These are phyloP conservation scores for Pristionchus fissidentatus DNA, from an alignment of 2,888 invertebrate genomes.

Conservation along the genomic window DNA sequence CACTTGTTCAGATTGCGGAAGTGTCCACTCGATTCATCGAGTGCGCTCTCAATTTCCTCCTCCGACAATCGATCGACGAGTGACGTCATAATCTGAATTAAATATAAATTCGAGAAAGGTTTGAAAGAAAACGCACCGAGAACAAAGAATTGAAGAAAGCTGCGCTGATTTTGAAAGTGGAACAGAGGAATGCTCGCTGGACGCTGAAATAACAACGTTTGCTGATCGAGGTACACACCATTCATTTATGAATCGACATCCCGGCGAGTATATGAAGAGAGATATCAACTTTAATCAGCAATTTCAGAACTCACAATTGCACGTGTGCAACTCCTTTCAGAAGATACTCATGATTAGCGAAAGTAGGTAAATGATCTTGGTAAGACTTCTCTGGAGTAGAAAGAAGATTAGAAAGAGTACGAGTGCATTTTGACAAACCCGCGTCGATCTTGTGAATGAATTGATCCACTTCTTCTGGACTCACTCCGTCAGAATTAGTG, in stretches of 20 bases:
- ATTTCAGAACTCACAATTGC: background rate
- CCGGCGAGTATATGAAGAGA: too few relatives aligned
- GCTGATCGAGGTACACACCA: background rate
- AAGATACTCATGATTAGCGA: background rate
- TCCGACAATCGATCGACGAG: background rate
- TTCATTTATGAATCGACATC: too few relatives aligned
- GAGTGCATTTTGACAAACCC: background rate
- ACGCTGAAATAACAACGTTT: background rate
- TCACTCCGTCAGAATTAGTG: background rate
- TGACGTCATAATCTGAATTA: background rate
- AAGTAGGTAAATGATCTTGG: background rate
- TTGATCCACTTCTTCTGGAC: background rate
- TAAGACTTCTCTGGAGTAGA: background rate
- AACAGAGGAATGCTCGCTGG: background rate
- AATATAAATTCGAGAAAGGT: background rate
- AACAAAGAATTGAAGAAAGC: background rate
- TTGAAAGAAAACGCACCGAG: background rate
- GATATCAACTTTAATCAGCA: too few relatives aligned
- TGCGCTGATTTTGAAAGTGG: background rate
- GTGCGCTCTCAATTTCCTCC: background rate
- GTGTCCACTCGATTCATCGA: background rate
- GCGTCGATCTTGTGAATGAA: conserved; percentile 9
- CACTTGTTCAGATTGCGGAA: background rate
- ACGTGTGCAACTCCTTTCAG: background rate
- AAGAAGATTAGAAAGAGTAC: background rate